Percentiles rank a stretch among this genome's conserved stretches.
Evolutionary conservation across 2,797 vertebrate species (phyloP).

Genomic region (Sibirionetta formosa): DNA sequence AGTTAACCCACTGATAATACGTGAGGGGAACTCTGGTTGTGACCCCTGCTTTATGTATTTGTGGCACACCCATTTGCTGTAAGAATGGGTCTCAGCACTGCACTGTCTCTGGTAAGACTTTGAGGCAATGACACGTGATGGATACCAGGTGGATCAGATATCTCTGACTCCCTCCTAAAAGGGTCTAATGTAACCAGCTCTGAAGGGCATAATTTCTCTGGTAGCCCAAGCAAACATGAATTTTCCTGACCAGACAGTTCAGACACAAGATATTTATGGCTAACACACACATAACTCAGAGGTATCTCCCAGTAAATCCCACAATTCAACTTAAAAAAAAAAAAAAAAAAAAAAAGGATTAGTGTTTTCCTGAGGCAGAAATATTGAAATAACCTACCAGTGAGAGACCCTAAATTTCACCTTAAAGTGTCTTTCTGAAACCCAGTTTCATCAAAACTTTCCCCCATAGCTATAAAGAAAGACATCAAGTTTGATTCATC

Average conservation of each 20-base stretch:
- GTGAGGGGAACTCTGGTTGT: background rate
- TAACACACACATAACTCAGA: background rate
- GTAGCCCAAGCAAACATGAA: background rate
- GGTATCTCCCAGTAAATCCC: background rate
- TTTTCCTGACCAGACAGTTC: background rate
- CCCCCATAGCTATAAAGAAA: conserved; percentile 29
- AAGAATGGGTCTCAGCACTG: background rate
- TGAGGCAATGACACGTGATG: background rate
- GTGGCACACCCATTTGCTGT: accelerated
- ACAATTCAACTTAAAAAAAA: background rate
- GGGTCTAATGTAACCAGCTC: background rate
- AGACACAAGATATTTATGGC: background rate
- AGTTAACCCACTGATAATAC: background rate
- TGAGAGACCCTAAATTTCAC: background rate
- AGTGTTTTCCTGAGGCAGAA: background rate
- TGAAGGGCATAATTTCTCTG: background rate
- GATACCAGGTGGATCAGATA: background rate
- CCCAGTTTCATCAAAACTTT: background rate
- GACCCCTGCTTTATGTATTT: background rate
- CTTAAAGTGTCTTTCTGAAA: conserved; percentile 21
- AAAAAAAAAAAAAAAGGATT: background rate
- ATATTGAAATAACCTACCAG: background rate
- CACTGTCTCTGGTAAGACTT: accelerated
- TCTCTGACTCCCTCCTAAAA: background rate
- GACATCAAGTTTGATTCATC: conserved; percentile 39